These are phyloP conservation scores for Neostethus bicornis DNA, from an alignment of 2,797 vertebrate species.

Conservation along the genomic window DNA sequence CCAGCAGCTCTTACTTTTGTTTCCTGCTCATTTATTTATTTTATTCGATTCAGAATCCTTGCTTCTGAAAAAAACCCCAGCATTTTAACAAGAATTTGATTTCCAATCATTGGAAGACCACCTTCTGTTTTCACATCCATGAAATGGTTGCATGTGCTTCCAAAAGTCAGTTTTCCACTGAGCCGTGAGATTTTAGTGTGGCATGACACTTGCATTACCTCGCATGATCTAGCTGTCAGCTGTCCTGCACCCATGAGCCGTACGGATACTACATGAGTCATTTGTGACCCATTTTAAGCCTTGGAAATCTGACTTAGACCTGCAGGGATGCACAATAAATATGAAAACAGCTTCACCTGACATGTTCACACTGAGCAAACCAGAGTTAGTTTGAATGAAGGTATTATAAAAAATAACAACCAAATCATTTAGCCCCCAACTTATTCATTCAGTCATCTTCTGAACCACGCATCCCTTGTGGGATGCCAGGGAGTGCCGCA, in stretches of 20 bases:
- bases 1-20: conserved; percentile 5
- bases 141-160: conserved; percentile 22
- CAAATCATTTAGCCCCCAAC: too few species aligned
- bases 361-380: background rate
- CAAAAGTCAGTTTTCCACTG: conserved; percentile 17
- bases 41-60: background rate
- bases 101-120: conserved; percentile 18
- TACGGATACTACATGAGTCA: conserved; percentile 8
- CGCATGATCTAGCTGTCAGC: conserved; percentile 38
- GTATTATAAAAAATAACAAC: too few species aligned
- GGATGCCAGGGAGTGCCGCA: too few species aligned
- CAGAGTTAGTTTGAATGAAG: too few species aligned
- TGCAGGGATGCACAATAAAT: background rate
- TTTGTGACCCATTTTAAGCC: conserved; percentile 4
- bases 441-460: too few species aligned
- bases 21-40: background rate
- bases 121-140: conserved; percentile 18
- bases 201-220: conserved; percentile 35
- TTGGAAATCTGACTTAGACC: conserved; percentile 19
- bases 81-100: background rate
- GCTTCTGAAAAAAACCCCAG: background rate
- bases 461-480: too few species aligned
- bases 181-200: conserved; percentile 16
- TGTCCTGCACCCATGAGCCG: conserved; percentile 28
- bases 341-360: background rate